Evolutionary conservation across 2,888 invertebrate genomes (phyloP).

Genomic region (Oligia strigilis): DNA sequence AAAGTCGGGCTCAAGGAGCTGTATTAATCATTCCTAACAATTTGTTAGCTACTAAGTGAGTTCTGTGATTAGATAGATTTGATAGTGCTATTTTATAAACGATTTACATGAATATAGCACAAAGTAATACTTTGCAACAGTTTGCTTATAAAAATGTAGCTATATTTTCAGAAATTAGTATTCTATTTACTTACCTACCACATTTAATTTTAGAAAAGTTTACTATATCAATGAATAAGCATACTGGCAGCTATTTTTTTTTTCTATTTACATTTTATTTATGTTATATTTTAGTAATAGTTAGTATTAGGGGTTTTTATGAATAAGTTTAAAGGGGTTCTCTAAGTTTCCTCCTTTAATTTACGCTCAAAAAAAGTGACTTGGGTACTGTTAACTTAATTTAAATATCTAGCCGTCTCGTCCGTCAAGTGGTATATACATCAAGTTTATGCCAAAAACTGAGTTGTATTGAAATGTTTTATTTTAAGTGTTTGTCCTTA

Average conservation of each 20-base stretch:
- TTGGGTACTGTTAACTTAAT: slow-evolving; percentile 5
- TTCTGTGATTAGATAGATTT: slow-evolving; percentile 60
- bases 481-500: slow-evolving; percentile 4
- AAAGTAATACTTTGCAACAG: slow-evolving; percentile 52
- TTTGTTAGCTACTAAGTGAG: slow-evolving; percentile 46
- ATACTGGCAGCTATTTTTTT: slow-evolving; percentile 4
- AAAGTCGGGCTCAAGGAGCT: slow-evolving; percentile 36
- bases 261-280: slow-evolving; percentile 2
- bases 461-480: slow-evolving; percentile 1
- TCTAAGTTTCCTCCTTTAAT: background rate
- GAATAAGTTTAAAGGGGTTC: background rate
- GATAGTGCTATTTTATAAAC: slow-evolving; percentile 38
- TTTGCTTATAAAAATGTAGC: slow-evolving; percentile 14
- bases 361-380: background rate
- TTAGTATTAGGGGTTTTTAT: slow-evolving; percentile 16
- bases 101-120: slow-evolving; percentile 24
- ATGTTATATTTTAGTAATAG: slow-evolving; percentile 18
- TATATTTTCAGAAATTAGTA: slow-evolving; percentile 16
- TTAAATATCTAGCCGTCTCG: background rate
- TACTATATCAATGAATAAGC: background rate
- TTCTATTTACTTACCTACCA: background rate
- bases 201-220: slow-evolving; percentile 6
- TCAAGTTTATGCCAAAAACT: slow-evolving; percentile 5
- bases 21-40: slow-evolving; percentile 41
- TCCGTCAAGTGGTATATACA: background rate